These are phyloP conservation scores for Ichneumon xanthorius DNA, from an alignment of 2,888 invertebrate species.

Conservation along the genomic window DNA sequence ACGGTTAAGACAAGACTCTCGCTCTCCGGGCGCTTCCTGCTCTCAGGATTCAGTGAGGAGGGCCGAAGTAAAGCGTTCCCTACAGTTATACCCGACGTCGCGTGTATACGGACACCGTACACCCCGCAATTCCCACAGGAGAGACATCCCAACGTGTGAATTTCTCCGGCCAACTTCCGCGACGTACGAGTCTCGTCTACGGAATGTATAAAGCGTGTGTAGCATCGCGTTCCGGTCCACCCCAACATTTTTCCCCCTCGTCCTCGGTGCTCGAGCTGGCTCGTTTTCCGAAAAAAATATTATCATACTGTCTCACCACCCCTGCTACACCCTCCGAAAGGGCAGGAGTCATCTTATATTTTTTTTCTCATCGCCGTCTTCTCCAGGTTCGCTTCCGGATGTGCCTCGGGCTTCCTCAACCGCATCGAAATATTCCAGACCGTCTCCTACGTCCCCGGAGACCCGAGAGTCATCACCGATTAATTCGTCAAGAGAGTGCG, in stretches of 20 bases:
- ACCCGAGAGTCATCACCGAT: conserved; percentile 41
- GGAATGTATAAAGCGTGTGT: neutral
- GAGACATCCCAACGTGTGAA: conserved; percentile 50
- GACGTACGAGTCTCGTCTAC: conserved; percentile 30
- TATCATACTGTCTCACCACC: conserved; percentile 18
- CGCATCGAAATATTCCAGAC: conserved; percentile 38
- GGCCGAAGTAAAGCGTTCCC: conserved; percentile 35
- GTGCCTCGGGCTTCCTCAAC: conserved; percentile 22
- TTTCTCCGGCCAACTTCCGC: conserved; percentile 58
- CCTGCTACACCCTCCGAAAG: neutral
- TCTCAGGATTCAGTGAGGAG: conserved; percentile 51
- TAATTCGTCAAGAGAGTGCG: conserved; percentile 32
- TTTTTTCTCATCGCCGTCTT: conserved; percentile 15
- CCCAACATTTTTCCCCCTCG: neutral
- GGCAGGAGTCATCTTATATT: conserved; percentile 13
- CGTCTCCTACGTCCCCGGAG: conserved; percentile 22
- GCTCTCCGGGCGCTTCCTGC: conserved; percentile 78
- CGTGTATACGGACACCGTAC: conserved; percentile 43
- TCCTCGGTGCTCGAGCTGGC: neutral
- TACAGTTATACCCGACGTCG: conserved; percentile 16
- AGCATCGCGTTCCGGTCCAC: conserved; percentile 7
- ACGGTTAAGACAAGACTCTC: conserved; percentile 33
- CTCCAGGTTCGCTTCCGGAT: conserved; percentile 24
- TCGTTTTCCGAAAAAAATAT: conserved; percentile 51
- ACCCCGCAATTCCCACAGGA: conserved; percentile 61